phyloP scores from a whole-genome alignment of 2,797 vertebrate genomes.

The Ctenopoma kingsleyae region DNA sequence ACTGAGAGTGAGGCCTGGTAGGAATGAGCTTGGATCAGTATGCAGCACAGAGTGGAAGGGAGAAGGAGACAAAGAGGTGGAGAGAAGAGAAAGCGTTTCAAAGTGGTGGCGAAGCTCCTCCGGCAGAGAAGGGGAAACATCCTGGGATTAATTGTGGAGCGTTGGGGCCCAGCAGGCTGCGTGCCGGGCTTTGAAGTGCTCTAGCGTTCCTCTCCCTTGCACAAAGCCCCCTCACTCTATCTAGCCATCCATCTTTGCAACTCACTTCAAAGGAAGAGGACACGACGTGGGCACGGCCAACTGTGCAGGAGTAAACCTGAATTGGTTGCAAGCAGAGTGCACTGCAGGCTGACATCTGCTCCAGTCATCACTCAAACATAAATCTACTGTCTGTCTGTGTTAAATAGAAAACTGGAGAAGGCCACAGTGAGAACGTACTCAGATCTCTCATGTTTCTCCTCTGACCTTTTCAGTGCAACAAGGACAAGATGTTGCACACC shows the following conservation, averaged over 20 bases:
- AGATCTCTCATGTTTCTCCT: conserved; percentile 39
- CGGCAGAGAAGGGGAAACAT: conserved; percentile 63
- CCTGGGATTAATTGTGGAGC: conserved; percentile 77
- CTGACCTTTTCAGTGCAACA: conserved; percentile 56
- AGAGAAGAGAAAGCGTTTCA: conserved; percentile 53
- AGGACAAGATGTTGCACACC: conserved; percentile 29
- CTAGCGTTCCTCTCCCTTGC: conserved; percentile 55
- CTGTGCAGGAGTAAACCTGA: conserved; percentile 37
- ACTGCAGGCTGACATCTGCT: conserved; percentile 50
- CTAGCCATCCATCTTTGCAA: conserved; percentile 62
- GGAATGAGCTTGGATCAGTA: conserved; percentile 42
- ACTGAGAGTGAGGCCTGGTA: conserved; percentile 13
- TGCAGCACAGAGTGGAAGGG: conserved; percentile 29
- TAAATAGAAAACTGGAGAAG: conserved; percentile 6
- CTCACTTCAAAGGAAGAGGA: conserved; percentile 73
- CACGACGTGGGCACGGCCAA: conserved; percentile 48
- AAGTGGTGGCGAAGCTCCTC: conserved; percentile 62
- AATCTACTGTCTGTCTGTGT: conserved; percentile 22
- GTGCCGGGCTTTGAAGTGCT: conserved; percentile 77
- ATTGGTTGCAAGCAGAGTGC: conserved; percentile 34
- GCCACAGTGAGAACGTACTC: conserved; percentile 23
- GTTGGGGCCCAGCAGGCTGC: conserved; percentile 66
- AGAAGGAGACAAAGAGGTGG: conserved; percentile 30
- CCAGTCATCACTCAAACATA: conserved; percentile 38
- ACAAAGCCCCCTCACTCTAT: conserved; percentile 59